Evolutionary conservation across 1,140 invertebrate species (phyloP).

Genomic region (Cheumatopsyche charites): DNA sequence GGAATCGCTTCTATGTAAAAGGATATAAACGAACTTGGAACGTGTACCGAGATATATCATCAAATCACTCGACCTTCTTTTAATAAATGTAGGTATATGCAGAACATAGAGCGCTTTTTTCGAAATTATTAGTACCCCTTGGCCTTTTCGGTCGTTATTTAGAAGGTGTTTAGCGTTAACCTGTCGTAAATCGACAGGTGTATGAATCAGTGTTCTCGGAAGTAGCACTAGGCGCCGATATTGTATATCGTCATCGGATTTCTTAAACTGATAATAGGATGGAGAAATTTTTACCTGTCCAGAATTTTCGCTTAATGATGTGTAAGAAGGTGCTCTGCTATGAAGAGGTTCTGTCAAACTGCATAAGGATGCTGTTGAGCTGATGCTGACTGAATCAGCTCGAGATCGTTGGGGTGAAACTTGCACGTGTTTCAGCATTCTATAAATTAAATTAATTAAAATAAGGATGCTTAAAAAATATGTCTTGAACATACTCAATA

Average conservation of each 20-base stretch:
- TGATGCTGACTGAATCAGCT: conserved; percentile 80
- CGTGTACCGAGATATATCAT: too few species aligned
- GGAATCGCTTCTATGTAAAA: too few species aligned
- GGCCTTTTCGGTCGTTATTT: too few species aligned
- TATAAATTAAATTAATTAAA: conserved; percentile 37
- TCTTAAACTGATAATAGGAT: background rate
- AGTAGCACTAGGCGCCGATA: background rate
- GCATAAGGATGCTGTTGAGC: conserved; percentile 74
- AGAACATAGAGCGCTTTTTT: too few species aligned
- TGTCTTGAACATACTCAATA: background rate
- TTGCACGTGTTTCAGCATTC: conserved; percentile 90
- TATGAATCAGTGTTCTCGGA: background rate
- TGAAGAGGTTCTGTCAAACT: conserved; percentile 53
- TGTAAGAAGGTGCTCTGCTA: conserved; percentile 43
- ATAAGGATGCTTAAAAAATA: background rate
- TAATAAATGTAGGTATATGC: too few species aligned
- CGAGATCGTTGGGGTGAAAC: conserved; percentile 80
- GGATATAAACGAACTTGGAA: too few species aligned
- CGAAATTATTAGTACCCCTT: too few species aligned
- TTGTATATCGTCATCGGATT: background rate
- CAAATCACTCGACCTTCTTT: too few species aligned
- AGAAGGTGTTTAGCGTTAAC: too few species aligned
- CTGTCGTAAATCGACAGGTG: too few species aligned
- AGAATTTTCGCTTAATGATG: conserved; percentile 45
- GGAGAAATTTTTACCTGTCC: conserved; percentile 35